A percentile compares a stretch with the other conserved stretches of the same genome.
phyloP scores from a whole-genome alignment of 2,797 vertebrate species.

The Kryptopterus vitreolus region DNA sequence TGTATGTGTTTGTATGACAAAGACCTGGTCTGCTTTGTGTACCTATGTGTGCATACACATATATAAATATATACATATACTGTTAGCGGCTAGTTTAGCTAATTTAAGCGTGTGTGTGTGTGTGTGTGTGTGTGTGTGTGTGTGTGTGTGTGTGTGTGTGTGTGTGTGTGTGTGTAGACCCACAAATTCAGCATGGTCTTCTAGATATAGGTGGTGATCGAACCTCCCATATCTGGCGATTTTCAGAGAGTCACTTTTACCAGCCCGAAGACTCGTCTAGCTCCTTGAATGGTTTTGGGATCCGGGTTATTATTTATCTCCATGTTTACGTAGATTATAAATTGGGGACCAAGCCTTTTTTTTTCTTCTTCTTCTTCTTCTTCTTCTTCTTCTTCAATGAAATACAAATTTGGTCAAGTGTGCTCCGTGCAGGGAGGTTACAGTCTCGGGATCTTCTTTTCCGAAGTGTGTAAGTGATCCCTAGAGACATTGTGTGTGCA shows the following conservation, averaged over 20 bases:
- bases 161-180: too few relatives aligned
- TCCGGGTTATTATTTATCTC: constrained; percentile 42
- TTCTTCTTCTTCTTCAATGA: too few relatives aligned
- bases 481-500: constrained; percentile 54
- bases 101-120: not conserved
- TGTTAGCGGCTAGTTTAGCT: too few relatives aligned
- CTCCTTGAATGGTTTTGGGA: not conserved
- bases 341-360: constrained; percentile 62
- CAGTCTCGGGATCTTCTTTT: constrained; percentile 67
- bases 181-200: not conserved
- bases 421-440: constrained; percentile 67
- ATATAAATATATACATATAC: too few relatives aligned
- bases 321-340: constrained; percentile 60
- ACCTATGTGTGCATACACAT: too few relatives aligned
- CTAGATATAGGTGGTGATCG: not conserved
- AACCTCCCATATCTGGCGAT: too few relatives aligned
- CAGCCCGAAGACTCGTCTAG: not conserved
- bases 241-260: not conserved
- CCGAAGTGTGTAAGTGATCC: constrained; percentile 74
- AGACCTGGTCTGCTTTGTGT: too few relatives aligned
- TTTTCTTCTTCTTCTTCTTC: too few relatives aligned
- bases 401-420: constrained; percentile 72
- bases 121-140: too few relatives aligned
- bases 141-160: too few relatives aligned
- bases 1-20: too few relatives aligned